Evolutionary conservation across 2,888 invertebrate genomes (phyloP).

Genomic region (Drosophila subsilvestris): DNA sequence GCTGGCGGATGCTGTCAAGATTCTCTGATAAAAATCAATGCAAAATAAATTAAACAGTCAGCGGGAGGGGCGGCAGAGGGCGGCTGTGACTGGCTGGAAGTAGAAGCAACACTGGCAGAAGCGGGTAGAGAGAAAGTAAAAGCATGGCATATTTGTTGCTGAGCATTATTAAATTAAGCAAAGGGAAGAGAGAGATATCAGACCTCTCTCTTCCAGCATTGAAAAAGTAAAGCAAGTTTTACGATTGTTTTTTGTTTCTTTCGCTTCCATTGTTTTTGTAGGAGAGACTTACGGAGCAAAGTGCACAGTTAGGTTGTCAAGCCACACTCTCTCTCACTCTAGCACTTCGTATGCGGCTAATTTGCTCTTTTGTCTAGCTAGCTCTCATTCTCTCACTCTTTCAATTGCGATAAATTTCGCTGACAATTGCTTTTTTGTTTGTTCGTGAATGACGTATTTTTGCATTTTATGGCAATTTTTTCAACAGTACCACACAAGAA

Average conservation of each 20-base stretch:
- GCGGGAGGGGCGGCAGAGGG: constrained; percentile 1
- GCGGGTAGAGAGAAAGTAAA: constrained; percentile 59
- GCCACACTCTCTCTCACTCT: constrained; percentile 46
- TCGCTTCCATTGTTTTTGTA: constrained; percentile 43
- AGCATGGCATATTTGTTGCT: constrained; percentile 37
- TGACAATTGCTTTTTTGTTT: constrained; percentile 43
- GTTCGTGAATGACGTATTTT: constrained; percentile 30
- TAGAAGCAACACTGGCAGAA: constrained; percentile 15
- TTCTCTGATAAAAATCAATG: constrained; percentile 67
- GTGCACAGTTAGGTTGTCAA: constrained; percentile 61
- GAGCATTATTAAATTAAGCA: constrained; percentile 69
- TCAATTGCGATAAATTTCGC: constrained; percentile 46
- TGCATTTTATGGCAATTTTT: constrained; percentile 1
- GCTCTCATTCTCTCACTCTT: constrained; percentile 20
- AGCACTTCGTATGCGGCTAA: constrained; percentile 15
- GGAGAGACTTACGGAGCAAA: constrained; percentile 60
- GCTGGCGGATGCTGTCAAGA: constrained; percentile 10
- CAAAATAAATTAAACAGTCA: constrained; percentile 58
- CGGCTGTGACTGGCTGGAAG: constrained; percentile 5
- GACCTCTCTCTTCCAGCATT: constrained; percentile 11
- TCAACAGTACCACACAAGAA: neutral
- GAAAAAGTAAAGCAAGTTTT: constrained; percentile 8
- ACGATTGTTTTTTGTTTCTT: constrained; percentile 8
- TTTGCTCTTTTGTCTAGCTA: constrained; percentile 16
- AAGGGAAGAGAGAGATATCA: constrained; percentile 19